These are phyloP conservation scores for Acanthococcus lagerstroemiae DNA, from an alignment of 2,888 invertebrate genomes.

Conservation along the genomic window DNA sequence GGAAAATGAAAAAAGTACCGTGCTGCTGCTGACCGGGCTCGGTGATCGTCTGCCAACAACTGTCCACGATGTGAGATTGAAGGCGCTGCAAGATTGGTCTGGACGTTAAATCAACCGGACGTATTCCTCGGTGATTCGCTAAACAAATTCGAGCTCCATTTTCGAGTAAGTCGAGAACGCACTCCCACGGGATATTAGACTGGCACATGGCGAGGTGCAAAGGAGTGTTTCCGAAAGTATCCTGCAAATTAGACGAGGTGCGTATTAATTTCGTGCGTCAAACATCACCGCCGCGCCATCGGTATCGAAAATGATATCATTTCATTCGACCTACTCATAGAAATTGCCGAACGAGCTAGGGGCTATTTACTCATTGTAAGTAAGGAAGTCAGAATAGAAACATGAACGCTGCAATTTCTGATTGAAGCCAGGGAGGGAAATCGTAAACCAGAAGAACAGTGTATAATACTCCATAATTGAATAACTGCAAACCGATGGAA, in stretches of 20 bases:
- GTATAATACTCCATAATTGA: no score
- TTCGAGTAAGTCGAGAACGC: slow-evolving; percentile 46
- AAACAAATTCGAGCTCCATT: slow-evolving; percentile 45
- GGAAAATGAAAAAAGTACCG: slow-evolving; percentile 4
- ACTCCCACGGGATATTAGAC: slow-evolving; percentile 47
- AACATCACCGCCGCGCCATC: no score
- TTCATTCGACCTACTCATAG: no score
- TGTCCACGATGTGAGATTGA: slow-evolving; percentile 46
- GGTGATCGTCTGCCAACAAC: slow-evolving; percentile 40
- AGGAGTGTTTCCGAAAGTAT: slow-evolving; percentile 49
- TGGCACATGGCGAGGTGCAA: slow-evolving; percentile 49
- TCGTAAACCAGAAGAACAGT: no score
- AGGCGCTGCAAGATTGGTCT: slow-evolving; percentile 43
- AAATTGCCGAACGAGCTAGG: no score
- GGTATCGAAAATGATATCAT: no score
- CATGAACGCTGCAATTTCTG: no score
- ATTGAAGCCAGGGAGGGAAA: no score
- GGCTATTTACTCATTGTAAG: no score
- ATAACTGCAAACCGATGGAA: no score
- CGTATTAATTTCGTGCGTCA: not conserved
- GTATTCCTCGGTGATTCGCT: slow-evolving; percentile 45
- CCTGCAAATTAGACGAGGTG: slow-evolving; percentile 38
- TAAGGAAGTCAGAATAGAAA: no score
- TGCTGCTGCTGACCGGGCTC: slow-evolving; percentile 3
- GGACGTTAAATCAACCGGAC: slow-evolving; percentile 47